phyloP scores from a whole-genome alignment of 2,113 vertebrate genomes.

The Eretmochelys imbricata region DNA sequence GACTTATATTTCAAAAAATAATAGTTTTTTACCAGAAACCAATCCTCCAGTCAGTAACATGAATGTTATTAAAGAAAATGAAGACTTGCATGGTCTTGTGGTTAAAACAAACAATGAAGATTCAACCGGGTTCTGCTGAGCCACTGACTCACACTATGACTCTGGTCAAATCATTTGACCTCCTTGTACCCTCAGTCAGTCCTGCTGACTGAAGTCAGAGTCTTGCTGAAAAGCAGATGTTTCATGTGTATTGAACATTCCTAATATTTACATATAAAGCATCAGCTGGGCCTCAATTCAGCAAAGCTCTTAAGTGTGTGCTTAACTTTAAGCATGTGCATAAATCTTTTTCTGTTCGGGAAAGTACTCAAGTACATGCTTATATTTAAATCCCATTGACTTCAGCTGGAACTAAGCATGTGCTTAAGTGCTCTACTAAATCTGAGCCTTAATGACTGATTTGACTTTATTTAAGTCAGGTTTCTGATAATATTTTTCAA shows the following conservation, averaged over 20 bases:
- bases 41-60: not conserved
- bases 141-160: not conserved
- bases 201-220: not conserved
- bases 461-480: not conserved
- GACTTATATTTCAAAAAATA: not conserved
- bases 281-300: not conserved
- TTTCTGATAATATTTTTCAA: not conserved
- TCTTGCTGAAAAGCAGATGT: constrained; percentile 20
- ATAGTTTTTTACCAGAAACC: not conserved
- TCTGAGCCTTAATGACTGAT: not conserved
- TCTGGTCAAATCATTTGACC: not conserved
- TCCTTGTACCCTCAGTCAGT: not conserved
- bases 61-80: not conserved
- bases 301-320: constrained; percentile 29
- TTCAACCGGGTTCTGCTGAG: not conserved
- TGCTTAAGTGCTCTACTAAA: not conserved
- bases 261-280: not conserved
- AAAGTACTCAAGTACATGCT: not conserved
- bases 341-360: not conserved
- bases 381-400: not conserved
- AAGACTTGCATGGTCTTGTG: not conserved
- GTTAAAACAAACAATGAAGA: not conserved
- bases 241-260: constrained; percentile 18
- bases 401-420: not conserved
- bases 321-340: constrained; percentile 3